Evolutionary conservation across 2,888 invertebrate species (phyloP), one percentile per base, ranked within the genome.

Genomic region (Gymnoscelis rufifasciata): DNA sequence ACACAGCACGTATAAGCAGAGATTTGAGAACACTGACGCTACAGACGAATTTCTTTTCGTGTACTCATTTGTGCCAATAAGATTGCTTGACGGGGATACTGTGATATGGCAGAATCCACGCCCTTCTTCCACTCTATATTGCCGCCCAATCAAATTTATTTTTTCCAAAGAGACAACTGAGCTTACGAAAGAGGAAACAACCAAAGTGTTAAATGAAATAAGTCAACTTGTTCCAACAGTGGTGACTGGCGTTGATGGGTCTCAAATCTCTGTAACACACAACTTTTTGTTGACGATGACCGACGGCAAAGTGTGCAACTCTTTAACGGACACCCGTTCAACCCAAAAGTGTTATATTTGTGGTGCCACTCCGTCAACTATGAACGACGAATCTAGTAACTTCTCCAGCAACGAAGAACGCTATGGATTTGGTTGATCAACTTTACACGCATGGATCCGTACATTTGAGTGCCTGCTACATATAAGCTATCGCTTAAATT

Each of bases 341-440:
- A 30, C 42, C 2, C 51, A 52, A n/a, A 52, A 44, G 28, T 51
- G 51, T 29, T 48, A 43, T 33, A 51, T 56, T 27, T 51, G 47
- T 46, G 45, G 28, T 11, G 41, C 48, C 24, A 47, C 44, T 24
- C 44, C 41, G 26, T 26, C 26, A 7, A 26, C 26, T 26, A 26
- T 26, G 26, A 26, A 26, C 14, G 43, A 43, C n/a, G 39, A 51
- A 14, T 13, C 12, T 12, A 1, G 4, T 24, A 7, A 38, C 5
- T 46, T 36, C 27, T 19, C 11, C n/a, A 36, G 33, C 14, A 51
- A 51, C n/a, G 12, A 43, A 24, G 43, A 47, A 23, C 38, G 39
- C 40, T 43, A 40, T 33, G 46, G 43, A 13, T 51, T 48, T 38
- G 51, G 40, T 51, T 40, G 47, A 10, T 47, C 47, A 5, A 39